These are phyloP conservation scores for Lamellibrachia columna DNA, from an alignment of 2,888 invertebrate species.

Conservation along the genomic window DNA sequence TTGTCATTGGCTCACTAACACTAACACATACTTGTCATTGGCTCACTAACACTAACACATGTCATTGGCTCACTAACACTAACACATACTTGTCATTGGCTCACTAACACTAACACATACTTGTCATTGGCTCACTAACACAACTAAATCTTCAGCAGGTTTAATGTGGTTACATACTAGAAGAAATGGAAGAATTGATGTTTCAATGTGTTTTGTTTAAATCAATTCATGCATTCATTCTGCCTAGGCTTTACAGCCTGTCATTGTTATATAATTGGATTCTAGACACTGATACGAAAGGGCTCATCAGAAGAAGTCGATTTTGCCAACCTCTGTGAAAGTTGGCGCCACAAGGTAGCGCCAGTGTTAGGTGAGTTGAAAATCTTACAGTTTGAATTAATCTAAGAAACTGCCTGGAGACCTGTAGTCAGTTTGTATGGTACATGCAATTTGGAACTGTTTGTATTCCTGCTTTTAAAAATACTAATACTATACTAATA, in stretches of 20 bases:
- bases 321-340: conserved; percentile 66
- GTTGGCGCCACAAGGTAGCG: conserved; percentile 70
- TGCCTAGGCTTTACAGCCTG: not conserved
- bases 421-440: no score
- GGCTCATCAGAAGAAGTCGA: conserved; percentile 53
- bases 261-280: not conserved
- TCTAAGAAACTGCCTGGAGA: not conserved
- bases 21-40: no score
- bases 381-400: conserved; percentile 21
- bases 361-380: conserved; percentile 53
- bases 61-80: no score
- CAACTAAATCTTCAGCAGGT: no score
- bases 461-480: not conserved
- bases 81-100: no score
- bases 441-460: no score
- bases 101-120: no score
- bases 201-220: not conserved
- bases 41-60: no score
- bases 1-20: no score
- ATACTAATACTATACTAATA: not conserved
- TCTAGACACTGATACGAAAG: conserved; percentile 63
- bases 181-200: not conserved
- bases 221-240: not conserved
- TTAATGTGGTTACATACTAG: not conserved
- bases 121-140: no score